These are phyloP conservation scores for Gryllus longicercus DNA, from an alignment of 2,888 invertebrate genomes.

Conservation along the genomic window DNA sequence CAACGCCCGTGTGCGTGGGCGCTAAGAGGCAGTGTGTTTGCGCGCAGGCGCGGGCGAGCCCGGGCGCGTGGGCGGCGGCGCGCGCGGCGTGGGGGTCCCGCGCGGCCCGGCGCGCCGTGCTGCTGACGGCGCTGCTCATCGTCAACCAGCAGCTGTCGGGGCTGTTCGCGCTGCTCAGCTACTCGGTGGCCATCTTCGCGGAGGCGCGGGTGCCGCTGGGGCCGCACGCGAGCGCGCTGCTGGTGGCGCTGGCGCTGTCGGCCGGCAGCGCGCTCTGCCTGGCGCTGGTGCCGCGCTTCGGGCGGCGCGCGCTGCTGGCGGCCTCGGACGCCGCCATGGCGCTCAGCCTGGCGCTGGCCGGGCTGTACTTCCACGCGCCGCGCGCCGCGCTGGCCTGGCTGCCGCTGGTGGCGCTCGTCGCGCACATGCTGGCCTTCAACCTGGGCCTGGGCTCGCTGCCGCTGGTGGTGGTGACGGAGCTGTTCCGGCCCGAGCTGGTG, in stretches of 20 bases:
- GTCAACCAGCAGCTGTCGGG: slow-evolving; percentile 21
- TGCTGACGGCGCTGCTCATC: background rate
- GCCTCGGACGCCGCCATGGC: slow-evolving; percentile 18
- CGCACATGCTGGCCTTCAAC: slow-evolving; percentile 53
- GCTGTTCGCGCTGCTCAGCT: background rate
- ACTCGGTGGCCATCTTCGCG: background rate
- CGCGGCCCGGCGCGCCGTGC: background rate
- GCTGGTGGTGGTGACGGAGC: slow-evolving; percentile 52
- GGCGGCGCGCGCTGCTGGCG: background rate
- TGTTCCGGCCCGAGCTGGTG: slow-evolving; percentile 51
- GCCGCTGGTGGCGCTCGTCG: slow-evolving; percentile 51
- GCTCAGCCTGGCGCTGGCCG: background rate
- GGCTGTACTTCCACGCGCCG: slow-evolving; percentile 29
- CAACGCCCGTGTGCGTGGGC: too few species aligned
- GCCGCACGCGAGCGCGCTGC: background rate
- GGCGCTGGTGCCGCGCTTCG: background rate
- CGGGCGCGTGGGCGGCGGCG: slow-evolving; percentile 51
- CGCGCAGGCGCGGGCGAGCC: slow-evolving; percentile 53
- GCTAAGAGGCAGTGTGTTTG: slow-evolving; percentile 51
- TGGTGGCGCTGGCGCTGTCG: background rate
- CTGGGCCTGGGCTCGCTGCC: slow-evolving; percentile 55
- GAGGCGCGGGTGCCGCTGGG: background rate
- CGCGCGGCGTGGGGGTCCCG: slow-evolving; percentile 52
- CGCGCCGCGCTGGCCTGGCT: slow-evolving; percentile 49
- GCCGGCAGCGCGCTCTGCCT: background rate